Evolutionary conservation across 2,888 invertebrate species (phyloP).

Genomic region (Limnephilus lunatus): DNA sequence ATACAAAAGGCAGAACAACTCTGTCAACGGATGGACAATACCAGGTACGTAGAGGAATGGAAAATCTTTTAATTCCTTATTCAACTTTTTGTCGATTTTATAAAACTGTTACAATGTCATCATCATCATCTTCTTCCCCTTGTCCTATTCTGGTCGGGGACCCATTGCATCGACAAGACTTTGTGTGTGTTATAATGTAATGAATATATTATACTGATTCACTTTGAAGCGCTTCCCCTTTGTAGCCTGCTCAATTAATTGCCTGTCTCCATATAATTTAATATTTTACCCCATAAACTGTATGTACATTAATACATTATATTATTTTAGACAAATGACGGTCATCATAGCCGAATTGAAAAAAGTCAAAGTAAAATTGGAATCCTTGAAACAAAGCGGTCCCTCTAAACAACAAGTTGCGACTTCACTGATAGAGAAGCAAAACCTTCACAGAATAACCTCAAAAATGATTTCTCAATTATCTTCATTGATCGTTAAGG

Average conservation of each 20-base stretch:
- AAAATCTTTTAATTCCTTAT: not conserved
- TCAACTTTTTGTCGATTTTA: too few relatives aligned
- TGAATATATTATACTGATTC: too few relatives aligned
- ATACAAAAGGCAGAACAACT: constrained; percentile 72
- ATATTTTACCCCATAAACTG: not conserved
- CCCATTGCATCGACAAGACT: too few relatives aligned
- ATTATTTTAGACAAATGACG: constrained; percentile 67
- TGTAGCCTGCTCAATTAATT: not conserved
- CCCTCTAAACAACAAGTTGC: constrained; percentile 71
- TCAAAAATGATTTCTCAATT: constrained; percentile 69
- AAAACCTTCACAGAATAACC: constrained; percentile 70
- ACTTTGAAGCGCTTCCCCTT: not conserved
- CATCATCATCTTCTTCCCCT: too few relatives aligned
- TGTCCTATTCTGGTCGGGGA: too few relatives aligned
- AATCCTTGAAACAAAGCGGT: constrained; percentile 72
- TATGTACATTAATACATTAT: not conserved
- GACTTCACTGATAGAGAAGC: constrained; percentile 70
- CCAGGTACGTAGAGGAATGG: constrained; percentile 71
- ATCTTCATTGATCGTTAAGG: constrained; percentile 71
- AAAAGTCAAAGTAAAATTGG: constrained; percentile 72
- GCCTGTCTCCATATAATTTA: not conserved
- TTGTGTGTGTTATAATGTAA: too few relatives aligned
- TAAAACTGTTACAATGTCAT: too few relatives aligned
- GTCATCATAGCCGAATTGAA: constrained; percentile 73
- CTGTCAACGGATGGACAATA: constrained; percentile 74